Conservation (phyloP, 2,797 vertebrate species). For the Peromyscus attwateri region DNA sequence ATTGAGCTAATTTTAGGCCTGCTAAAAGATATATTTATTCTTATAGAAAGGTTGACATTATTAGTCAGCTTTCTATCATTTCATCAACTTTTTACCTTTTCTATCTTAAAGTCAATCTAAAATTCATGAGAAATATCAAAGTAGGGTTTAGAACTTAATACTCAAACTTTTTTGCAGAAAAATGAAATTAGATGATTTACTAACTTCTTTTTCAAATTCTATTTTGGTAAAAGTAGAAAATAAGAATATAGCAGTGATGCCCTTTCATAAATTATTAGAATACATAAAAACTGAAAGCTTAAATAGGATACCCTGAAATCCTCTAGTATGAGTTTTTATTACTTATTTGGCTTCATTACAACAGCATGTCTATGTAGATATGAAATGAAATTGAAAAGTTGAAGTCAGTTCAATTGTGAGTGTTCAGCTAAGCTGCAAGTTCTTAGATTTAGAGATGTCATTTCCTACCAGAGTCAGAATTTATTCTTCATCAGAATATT, state of each 20-base stretch:
- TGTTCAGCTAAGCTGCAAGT: not conserved
- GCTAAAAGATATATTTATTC: conserved; percentile 33
- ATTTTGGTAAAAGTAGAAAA: conserved; percentile 63
- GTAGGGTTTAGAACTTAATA: not conserved
- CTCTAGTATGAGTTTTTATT: conserved; percentile 33
- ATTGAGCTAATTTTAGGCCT: conserved; percentile 25
- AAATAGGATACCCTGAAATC: not conserved
- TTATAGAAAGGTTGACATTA: conserved; percentile 31
- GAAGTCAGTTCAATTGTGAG: not conserved
- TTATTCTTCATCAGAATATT: not conserved
- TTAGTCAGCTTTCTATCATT: conserved; percentile 31
- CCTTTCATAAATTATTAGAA: conserved; percentile 24
- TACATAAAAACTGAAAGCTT: conserved; percentile 6
- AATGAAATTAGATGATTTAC: conserved; percentile 52
- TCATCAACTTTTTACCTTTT: not conserved
- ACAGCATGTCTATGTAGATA: not conserved
- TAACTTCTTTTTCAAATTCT: conserved; percentile 54
- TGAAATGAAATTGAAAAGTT: conserved; percentile 43
- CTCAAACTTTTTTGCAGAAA: conserved; percentile 47
- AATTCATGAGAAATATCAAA: conserved; percentile 57
- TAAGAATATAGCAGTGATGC: conserved; percentile 26
- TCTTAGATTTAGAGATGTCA: conserved; percentile 1
- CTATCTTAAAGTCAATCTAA: conserved; percentile 35
- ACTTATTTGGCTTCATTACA: conserved; percentile 12
- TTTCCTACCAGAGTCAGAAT: not conserved